Evolutionary conservation across 2,797 vertebrate genomes (phyloP).

Genomic region (Cossypha caffra): DNA sequence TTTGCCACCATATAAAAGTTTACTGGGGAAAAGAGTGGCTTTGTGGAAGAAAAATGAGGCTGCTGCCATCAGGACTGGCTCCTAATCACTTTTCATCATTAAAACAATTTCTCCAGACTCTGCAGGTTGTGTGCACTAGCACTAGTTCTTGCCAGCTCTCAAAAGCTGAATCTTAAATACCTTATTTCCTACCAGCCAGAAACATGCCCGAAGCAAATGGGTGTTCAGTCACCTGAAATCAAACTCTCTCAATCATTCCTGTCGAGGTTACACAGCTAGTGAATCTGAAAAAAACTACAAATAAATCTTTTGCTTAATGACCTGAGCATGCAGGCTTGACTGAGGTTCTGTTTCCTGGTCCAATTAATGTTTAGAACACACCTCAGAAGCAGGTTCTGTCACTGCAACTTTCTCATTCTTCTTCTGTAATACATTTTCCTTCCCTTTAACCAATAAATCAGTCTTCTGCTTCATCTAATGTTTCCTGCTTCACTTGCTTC

Average conservation of each 20-base stretch:
- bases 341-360: not conserved
- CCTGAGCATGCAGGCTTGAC: not conserved
- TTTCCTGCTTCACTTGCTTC: not conserved
- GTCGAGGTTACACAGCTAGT: not conserved
- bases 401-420: not conserved
- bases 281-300: not conserved
- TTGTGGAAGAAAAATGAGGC: not conserved
- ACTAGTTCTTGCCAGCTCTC: not conserved
- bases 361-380: not conserved
- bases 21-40: not conserved
- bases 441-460: not conserved
- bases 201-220: not conserved
- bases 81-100: not conserved
- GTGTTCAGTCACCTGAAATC: constrained; percentile 22
- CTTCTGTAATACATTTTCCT: not conserved
- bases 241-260: not conserved
- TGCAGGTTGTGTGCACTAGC: not conserved
- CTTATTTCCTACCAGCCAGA: not conserved
- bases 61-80: not conserved
- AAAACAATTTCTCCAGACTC: not conserved
- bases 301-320: constrained; percentile 13
- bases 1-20: not conserved
- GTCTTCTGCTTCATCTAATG: not conserved
- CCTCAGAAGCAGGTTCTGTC: not conserved
- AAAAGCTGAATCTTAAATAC: not conserved